phyloP scores from a whole-genome alignment of 2,888 invertebrate genomes.

The Helicoverpa assulta region DNA sequence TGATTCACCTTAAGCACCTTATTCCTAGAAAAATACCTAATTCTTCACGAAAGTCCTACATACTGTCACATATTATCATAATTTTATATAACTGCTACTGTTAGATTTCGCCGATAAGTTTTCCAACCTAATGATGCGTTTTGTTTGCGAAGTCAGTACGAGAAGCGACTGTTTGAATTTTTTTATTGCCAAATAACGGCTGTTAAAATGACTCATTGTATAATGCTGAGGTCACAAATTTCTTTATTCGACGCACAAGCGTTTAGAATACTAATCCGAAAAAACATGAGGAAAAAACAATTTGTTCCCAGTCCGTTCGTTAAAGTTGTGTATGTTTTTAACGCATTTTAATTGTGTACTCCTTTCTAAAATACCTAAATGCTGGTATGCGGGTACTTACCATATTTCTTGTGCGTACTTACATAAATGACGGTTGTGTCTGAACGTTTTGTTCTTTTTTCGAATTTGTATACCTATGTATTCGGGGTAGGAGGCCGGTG shows the following conservation, averaged over 20 bases:
- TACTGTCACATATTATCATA: constrained; percentile 50
- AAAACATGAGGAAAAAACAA: constrained; percentile 76
- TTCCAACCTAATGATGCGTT: constrained; percentile 64
- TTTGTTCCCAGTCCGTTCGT: constrained; percentile 69
- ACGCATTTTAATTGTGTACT: constrained; percentile 80
- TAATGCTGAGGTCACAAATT: constrained; percentile 81
- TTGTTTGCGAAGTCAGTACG: constrained; percentile 69
- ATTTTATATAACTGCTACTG: constrained; percentile 56
- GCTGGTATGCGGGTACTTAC: constrained; percentile 60
- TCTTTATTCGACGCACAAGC: constrained; percentile 72
- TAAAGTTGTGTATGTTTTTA: constrained; percentile 72
- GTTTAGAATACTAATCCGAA: constrained; percentile 78
- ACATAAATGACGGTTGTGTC: constrained; percentile 40
- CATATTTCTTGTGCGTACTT: constrained; percentile 51
- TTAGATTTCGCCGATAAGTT: constrained; percentile 47
- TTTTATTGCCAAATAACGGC: constrained; percentile 84
- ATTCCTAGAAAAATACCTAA: constrained; percentile 47
- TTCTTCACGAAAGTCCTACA: constrained; percentile 36
- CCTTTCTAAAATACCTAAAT: constrained; percentile 75
- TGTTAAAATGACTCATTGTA: constrained; percentile 83
- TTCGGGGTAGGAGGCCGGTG: constrained; percentile 35
- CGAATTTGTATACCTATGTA: constrained; percentile 35
- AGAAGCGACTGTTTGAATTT: constrained; percentile 73
- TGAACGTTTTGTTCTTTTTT: constrained; percentile 40
- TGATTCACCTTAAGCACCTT: constrained; percentile 41